A percentile compares a stretch with the other conserved stretches of the same genome.
Evolutionary conservation across 2,888 invertebrate genomes (phyloP).

Genomic region (Molorchus minor): DNA sequence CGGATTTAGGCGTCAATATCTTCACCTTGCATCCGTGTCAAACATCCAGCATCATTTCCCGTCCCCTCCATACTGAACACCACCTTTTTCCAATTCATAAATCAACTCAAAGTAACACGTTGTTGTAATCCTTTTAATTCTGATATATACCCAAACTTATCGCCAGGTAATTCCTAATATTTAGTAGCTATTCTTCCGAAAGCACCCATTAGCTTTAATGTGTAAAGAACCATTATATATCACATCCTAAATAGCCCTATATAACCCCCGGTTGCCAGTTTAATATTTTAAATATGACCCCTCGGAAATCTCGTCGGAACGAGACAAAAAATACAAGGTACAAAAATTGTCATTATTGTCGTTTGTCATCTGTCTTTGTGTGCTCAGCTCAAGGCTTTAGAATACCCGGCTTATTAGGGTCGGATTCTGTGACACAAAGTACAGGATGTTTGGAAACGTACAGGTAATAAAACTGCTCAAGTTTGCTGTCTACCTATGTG

Average conservation of each 20-base stretch:
- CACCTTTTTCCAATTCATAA: conserved; percentile 38
- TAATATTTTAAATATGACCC: conserved; percentile 28
- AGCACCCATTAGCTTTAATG: conserved; percentile 45
- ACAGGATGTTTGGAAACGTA: conserved; percentile 59
- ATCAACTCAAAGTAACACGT: conserved; percentile 31
- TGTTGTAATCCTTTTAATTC: conserved; percentile 48
- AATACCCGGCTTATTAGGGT: conserved; percentile 58
- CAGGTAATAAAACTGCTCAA: conserved; percentile 50
- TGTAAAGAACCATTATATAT: conserved; percentile 52
- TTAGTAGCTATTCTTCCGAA: conserved; percentile 48
- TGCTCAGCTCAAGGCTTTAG: conserved; percentile 50
- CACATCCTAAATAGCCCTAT: conserved; percentile 51
- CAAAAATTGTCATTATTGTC: conserved; percentile 59
- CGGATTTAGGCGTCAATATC: no score
- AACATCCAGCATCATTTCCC: no score
- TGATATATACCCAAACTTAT: conserved; percentile 50
- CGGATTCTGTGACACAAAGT: conserved; percentile 56
- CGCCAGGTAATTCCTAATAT: conserved; percentile 52
- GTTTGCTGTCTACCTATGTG: conserved; percentile 41
- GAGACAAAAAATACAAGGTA: conserved; percentile 49
- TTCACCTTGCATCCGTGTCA: no score
- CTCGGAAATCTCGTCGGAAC: conserved; percentile 25
- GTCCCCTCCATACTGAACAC: conserved; percentile 8
- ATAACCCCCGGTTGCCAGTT: conserved; percentile 36
- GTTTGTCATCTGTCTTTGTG: conserved; percentile 57